Conservation (phyloP, 2,113 vertebrate genomes). For the Malurus cyaneus region DNA sequence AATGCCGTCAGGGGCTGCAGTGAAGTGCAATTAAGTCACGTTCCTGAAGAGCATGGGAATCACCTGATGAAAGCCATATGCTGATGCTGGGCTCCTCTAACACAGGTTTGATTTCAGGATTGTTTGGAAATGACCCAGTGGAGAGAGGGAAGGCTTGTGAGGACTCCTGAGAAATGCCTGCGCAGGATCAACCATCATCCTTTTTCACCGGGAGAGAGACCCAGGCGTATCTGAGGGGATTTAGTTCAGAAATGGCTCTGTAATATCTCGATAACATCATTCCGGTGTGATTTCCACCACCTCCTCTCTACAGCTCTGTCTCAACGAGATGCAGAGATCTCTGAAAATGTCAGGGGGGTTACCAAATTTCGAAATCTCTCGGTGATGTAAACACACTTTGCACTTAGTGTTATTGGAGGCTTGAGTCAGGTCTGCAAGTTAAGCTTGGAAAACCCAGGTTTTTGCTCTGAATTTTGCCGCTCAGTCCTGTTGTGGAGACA, state of each 20-base stretch:
- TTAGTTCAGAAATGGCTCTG: background rate
- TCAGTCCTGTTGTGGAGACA: background rate
- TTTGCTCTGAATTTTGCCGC: background rate
- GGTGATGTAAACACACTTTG: background rate
- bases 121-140: background rate
- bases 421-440: background rate
- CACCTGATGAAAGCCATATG: constrained; percentile 51
- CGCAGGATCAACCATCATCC: constrained; percentile 16
- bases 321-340: background rate
- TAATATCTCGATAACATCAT: background rate
- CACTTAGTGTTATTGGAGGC: background rate
- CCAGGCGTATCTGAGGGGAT: background rate
- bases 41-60: constrained; percentile 19
- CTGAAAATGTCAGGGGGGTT: background rate
- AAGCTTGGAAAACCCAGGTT: background rate
- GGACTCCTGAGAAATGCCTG: background rate
- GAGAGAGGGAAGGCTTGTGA: background rate
- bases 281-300: background rate
- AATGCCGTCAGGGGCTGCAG: background rate
- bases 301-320: background rate
- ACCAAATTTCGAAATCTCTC: background rate
- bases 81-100: background rate
- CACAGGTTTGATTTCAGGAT: background rate
- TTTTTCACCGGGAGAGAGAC: background rate
- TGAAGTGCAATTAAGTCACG: background rate